These are phyloP conservation scores for Rhynchonycteris naso DNA, from an alignment of 2,797 vertebrate genomes.

Conservation along the genomic window DNA sequence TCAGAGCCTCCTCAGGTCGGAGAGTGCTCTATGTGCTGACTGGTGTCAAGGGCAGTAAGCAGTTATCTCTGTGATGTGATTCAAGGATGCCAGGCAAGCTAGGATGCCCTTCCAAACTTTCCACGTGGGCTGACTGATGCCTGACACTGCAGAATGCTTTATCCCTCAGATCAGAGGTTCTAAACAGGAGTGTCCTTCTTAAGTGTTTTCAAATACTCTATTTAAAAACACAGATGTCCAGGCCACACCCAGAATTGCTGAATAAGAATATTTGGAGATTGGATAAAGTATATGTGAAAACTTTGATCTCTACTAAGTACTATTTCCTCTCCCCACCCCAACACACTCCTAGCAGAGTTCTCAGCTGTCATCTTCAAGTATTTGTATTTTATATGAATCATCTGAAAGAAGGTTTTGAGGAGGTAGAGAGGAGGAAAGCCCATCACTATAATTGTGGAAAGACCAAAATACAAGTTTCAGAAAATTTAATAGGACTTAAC, in stretches of 20 bases:
- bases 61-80: background rate
- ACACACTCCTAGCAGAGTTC: background rate
- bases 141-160: background rate
- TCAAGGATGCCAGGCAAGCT: background rate
- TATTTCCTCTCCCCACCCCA: background rate
- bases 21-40: background rate
- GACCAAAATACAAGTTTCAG: background rate
- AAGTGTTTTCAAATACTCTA: slow-evolving; percentile 11
- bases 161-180: slow-evolving; percentile 6
- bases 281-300: background rate
- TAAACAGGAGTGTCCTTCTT: background rate
- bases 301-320: background rate
- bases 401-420: background rate
- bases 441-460: background rate
- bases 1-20: background rate
- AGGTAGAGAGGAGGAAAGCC: background rate
- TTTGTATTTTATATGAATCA: slow-evolving; percentile 10
- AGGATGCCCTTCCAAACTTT: background rate
- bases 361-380: background rate
- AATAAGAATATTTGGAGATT: slow-evolving; percentile 4
- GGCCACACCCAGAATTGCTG: background rate
- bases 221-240: slow-evolving; percentile 29
- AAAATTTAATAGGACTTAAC: background rate
- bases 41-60: background rate
- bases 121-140: background rate